Base-by-base conservation (phyloP, 35 echinoderm and acorn worm species). In the Ophiothrix spiculata region DNA sequence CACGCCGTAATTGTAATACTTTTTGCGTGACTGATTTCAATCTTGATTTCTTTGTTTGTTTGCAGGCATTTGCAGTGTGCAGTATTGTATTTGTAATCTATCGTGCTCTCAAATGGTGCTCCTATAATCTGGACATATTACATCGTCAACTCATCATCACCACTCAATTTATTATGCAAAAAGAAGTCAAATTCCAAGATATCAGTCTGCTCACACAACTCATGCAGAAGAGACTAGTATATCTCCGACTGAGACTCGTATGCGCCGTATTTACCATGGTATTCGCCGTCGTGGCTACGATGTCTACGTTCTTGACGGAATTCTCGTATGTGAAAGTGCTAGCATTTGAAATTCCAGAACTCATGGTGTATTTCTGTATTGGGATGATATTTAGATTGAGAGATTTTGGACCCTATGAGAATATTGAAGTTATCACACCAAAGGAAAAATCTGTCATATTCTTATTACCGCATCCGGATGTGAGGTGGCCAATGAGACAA, bases 41-140 rank as follows among this genome's bases (percentile, higher is more conserved):
- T n/a, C n/a, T n/a, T n/a, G n/a, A n/a, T n/a, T n/a, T n/a, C n/a
- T n/a, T n/a, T n/a, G n/a, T n/a, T n/a, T n/a, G n/a, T 75, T 80
- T 39, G 31, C 91, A 97, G 95, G 95, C 95, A 75, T 94, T 94
- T 91, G 91, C 91, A 36, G 86, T 98, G 1, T 98, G 88, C 75
- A 91, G 91, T 75, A 93, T 98, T 39, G 86, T 94, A 1, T 98
- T 98, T 60, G 88, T 93, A 14, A 91, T 98, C 74, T 98, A 93
- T 39, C 91, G 91, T 32, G 85, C 88, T 54, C 76, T 94, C 15
- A 94, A 98, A 77, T 98, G 95, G 95, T 94, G 92, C 89, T 91
- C 95, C 34, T 94, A 91, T 74, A 98, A 94, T 38, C 46, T 98
- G 38, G 91, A 94, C 32, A 36, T 88, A 14, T 78, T 98, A 28